Evolutionary conservation across 2,113 vertebrate species (phyloP), one percentile per base, ranked within the genome.

Genomic region (Coreoperca whiteheadi): DNA sequence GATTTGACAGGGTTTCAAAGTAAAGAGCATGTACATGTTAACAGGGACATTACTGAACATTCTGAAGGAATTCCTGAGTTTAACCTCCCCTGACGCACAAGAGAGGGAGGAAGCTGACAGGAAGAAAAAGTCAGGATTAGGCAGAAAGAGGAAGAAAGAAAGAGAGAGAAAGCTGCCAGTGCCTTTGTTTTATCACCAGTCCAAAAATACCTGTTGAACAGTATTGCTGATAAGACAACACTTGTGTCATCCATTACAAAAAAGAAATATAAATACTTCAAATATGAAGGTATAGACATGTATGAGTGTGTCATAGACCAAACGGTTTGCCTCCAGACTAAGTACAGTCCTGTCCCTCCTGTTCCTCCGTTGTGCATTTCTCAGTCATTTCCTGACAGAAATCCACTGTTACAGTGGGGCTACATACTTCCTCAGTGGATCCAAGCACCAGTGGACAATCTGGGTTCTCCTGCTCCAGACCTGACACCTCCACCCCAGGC

Each of bases 361-460:
- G 97, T 88, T 98, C 98, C 74, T 97, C 97, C 28, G 98, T 99
- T 34, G 97, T 98, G 94, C 98, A 98, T 94, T 99, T 99, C 90
- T 97, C 96, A 89, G 97, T 98, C 98, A 99, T 98, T 94, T 98
- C 97, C 94, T 97, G 98, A 95, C 98, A 99, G 95, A 99, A 98
- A 94, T 98, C 98, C 91, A 98, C 96, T 0, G 97, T 98, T 81
- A 99, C 97, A 0, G 96, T 96, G 74, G 98, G 96, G 94, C 95
- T 97, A 92, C 95, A 96, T 88, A 96, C 94, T 91, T 97, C 96
- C 41, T 96, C 90, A n/a, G 95, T 93, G 80, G 96, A 93, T 65
- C 95, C 96, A 77, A 93, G 94, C 83, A 95, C 95, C 2, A 92
- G 90, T 79, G 83, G 79, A 85, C 94, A 88, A 88, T 95, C 95